These are phyloP conservation scores for Haplotaxodon microlepis DNA, from an alignment of 2,113 vertebrate genomes.

Conservation along the genomic window DNA sequence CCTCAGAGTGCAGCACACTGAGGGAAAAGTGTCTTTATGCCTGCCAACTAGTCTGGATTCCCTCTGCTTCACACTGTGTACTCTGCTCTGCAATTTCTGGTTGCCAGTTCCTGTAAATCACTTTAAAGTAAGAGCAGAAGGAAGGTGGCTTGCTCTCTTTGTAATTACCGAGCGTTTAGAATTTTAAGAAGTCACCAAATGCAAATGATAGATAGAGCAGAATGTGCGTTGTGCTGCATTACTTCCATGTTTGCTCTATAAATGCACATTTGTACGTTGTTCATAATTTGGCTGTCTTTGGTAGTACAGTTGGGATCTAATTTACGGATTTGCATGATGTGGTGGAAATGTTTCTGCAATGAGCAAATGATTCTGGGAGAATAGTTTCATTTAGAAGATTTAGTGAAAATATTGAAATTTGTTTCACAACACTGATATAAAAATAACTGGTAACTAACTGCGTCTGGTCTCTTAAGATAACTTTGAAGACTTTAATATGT, in stretches of 20 bases:
- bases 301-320: background rate
- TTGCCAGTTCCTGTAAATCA: slow-evolving; percentile 29
- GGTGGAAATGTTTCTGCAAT: background rate
- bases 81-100: slow-evolving; percentile 3
- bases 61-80: slow-evolving; percentile 25
- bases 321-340: background rate
- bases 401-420: background rate
- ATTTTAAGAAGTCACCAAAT: slow-evolving; percentile 10
- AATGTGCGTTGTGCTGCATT: background rate
- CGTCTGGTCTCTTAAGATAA: background rate
- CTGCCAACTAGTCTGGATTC: slow-evolving; percentile 54
- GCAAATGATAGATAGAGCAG: background rate
- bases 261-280: background rate
- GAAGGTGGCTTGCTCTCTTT: background rate
- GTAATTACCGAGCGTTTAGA: slow-evolving; percentile 24
- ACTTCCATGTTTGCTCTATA: background rate
- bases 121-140: background rate
- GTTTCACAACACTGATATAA: background rate
- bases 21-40: slow-evolving; percentile 36
- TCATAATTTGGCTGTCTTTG: background rate
- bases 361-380: background rate
- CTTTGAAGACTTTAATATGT: background rate
- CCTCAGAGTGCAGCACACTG: slow-evolving; percentile 21
- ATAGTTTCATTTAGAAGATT: background rate
- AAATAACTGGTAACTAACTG: background rate